Base-by-base conservation (phyloP, 2,888 invertebrate genomes). In the Malthinus seriepunctatus region DNA sequence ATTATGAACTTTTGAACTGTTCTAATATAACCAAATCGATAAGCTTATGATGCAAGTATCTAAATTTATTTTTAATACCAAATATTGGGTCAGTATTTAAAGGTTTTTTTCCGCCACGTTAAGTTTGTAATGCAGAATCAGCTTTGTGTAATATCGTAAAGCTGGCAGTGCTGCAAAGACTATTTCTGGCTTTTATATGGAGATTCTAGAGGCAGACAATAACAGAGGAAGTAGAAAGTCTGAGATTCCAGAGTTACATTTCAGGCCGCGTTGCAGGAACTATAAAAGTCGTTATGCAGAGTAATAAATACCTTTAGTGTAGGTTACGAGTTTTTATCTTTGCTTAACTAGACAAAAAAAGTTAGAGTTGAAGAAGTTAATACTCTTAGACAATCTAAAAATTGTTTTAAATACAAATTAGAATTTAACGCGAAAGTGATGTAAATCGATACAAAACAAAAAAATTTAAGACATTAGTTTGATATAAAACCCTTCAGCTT, bases 231-330 rank as follows among this genome's bases (percentile, higher is more conserved):
- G 57, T 57, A 46, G 57, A 47, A 57, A 58, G 49, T 57, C 58
- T 58, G 58, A 58, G 58, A 53, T 58, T 58, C 53, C 53, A 53
- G 39, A 34, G 58, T 58, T 58, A 52, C 58, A 58, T 58, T 58
- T 58, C 51, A 58, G 58, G 53, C 46, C 58, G 58, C 58, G 53
- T 53, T 58, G 58, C 58, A 58, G 53, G 58, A 58, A 58, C 58
- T 53, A 53, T 58, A 58, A 58, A 58, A 58, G 58, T 58, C 58
- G 58, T 58, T 58, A 58, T 58, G 58, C 52, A 48, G 58, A 53
- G 58, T 58, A 58, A 58, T 58, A 58, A 58, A 58, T 58, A 58
- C 58, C 58, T 58, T 58, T 48, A 49, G 35, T 33, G 31, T 35
- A 55, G 33, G 45, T 23, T 32, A 11, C 31, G 45, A 45, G 32